These are phyloP conservation scores for Drosophila lacicola DNA, from an alignment of 2,888 invertebrate genomes.

Conservation along the genomic window DNA sequence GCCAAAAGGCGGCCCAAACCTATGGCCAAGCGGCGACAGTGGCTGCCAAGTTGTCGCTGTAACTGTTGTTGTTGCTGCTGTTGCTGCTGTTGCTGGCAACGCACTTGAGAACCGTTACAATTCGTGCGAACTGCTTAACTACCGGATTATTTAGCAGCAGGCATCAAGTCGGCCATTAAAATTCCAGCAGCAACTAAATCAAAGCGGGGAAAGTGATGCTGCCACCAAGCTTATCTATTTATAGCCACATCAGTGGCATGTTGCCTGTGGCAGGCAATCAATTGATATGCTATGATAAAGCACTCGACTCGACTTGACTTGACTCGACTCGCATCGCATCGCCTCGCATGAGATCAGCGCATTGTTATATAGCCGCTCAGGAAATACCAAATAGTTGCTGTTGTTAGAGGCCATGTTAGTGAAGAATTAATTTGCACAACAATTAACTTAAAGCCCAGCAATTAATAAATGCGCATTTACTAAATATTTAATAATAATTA, in stretches of 20 bases:
- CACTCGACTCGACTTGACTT: no score
- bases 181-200: not conserved
- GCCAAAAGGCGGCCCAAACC: conserved; percentile 64
- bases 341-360: conserved; percentile 45
- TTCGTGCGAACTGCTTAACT: conserved; percentile 53
- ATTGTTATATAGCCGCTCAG: conserved; percentile 38
- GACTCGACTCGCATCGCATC: no score
- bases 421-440: conserved; percentile 55
- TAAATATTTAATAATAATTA: conserved; percentile 18
- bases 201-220: conserved; percentile 44
- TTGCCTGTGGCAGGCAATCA: conserved; percentile 22
- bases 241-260: conserved; percentile 25
- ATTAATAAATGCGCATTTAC: conserved; percentile 41
- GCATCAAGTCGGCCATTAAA: conserved; percentile 8
- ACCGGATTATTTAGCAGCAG: conserved; percentile 29
- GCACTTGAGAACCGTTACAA: conserved; percentile 62
- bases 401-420: conserved; percentile 20
- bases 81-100: conserved; percentile 24
- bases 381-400: conserved; percentile 29
- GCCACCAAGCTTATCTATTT: conserved; percentile 36
- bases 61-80: conserved; percentile 8
- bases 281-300: conserved; percentile 3
- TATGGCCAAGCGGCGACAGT: conserved; percentile 29
- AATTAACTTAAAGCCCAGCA: conserved; percentile 41
- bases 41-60: conserved; percentile 44